These are phyloP conservation scores for Onychostoma macrolepis DNA, from an alignment of 2,113 vertebrate genomes.

Conservation along the genomic window DNA sequence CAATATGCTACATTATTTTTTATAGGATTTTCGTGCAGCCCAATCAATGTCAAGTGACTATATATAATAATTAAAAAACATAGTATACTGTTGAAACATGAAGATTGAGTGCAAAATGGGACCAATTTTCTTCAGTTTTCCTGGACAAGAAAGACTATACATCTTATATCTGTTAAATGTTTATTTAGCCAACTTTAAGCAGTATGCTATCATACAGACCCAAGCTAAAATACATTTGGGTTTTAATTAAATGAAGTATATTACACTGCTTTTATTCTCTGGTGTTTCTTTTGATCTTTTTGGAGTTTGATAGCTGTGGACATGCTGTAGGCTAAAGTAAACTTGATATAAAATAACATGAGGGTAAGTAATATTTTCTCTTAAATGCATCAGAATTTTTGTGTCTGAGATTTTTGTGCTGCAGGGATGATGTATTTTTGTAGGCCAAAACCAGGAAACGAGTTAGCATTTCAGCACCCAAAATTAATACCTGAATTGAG, in stretches of 20 bases:
- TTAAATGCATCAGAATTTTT: neutral
- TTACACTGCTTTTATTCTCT: too few species aligned
- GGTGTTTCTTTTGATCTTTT: too few species aligned
- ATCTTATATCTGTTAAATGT: neutral
- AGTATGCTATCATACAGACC: neutral
- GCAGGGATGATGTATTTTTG: neutral
- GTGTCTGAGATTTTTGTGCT: too few species aligned
- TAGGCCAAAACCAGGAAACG: neutral
- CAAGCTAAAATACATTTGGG: neutral
- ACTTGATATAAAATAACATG: too few species aligned
- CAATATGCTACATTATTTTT: neutral
- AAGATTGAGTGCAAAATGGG: neutral
- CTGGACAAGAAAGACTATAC: neutral
- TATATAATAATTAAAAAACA: too few species aligned
- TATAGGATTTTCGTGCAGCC: neutral
- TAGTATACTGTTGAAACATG: neutral
- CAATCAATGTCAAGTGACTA: neutral
- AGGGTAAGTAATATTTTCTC: too few species aligned
- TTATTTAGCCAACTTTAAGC: neutral
- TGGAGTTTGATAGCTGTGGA: too few species aligned
- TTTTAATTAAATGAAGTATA: too few species aligned
- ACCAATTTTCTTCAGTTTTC: neutral
- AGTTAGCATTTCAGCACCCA: neutral
- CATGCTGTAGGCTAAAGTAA: too few species aligned
- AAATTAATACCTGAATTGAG: neutral